A percentile compares a stretch with the other conserved stretches of the same genome.
Evolutionary conservation across 2,888 invertebrate species (phyloP).

Genomic region (Eupithecia inturbata): DNA sequence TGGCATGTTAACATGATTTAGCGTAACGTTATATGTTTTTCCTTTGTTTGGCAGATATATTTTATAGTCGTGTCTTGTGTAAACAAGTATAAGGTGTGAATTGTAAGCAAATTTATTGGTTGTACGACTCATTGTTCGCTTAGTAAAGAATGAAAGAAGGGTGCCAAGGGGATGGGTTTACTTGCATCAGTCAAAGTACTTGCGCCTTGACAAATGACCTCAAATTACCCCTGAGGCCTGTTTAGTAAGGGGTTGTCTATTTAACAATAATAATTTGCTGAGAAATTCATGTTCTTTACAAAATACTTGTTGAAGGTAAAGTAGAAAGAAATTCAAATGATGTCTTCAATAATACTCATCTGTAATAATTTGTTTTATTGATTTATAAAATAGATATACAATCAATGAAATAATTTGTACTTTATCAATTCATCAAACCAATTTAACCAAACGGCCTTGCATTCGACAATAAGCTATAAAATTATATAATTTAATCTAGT

Average conservation of each 20-base stretch:
- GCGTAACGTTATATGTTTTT: constrained; percentile 70
- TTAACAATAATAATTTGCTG: background rate
- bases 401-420: constrained; percentile 5
- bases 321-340: background rate
- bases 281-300: background rate
- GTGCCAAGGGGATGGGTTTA: constrained; percentile 54
- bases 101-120: constrained; percentile 79
- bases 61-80: constrained; percentile 81
- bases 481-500: constrained; percentile 79
- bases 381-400: background rate
- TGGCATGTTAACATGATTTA: constrained; percentile 68
- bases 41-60: constrained; percentile 77
- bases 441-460: constrained; percentile 59
- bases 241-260: background rate
- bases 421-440: constrained; percentile 50
- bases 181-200: constrained; percentile 40
- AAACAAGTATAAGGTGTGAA: constrained; percentile 80
- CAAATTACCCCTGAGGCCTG: constrained; percentile 31
- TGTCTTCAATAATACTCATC: background rate
- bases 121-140: constrained; percentile 70
- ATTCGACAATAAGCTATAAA: constrained; percentile 71
- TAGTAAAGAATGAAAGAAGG: constrained; percentile 56
- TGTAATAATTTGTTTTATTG: background rate
- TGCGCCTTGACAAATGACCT: constrained; percentile 42
- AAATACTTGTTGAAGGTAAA: background rate